Evolutionary conservation across 2,797 vertebrate species (phyloP).

Genomic region (Amblyopsis hoosieri): DNA sequence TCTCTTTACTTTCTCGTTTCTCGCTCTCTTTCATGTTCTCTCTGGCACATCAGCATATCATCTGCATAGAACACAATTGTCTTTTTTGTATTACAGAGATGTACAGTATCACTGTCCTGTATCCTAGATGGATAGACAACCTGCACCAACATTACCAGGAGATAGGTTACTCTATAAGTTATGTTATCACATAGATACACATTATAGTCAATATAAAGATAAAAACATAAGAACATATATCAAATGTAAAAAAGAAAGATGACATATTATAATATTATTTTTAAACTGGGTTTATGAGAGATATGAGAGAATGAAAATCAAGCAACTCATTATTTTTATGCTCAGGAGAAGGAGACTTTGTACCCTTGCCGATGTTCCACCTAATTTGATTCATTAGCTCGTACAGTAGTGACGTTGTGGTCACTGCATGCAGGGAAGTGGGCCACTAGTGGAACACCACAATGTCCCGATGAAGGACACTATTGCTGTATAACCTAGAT

Average conservation of each 20-base stretch:
- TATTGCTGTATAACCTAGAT: slow-evolving; percentile 24
- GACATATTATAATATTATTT: too few species aligned
- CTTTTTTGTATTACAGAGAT: slow-evolving; percentile 38
- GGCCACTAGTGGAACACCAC: slow-evolving; percentile 55
- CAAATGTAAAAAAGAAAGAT: too few species aligned
- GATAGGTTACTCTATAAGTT: slow-evolving; percentile 29
- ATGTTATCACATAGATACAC: slow-evolving; percentile 55
- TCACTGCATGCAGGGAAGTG: slow-evolving; percentile 63
- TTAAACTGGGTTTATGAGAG: slow-evolving; percentile 39
- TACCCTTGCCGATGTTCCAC: slow-evolving; percentile 71
- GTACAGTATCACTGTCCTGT: slow-evolving; percentile 21
- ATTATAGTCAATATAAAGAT: slow-evolving; percentile 35
- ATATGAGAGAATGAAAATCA: slow-evolving; percentile 49
- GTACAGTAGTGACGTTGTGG: slow-evolving; percentile 50
- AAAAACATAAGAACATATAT: slow-evolving; percentile 32
- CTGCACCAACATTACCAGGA: neutral
- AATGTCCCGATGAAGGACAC: slow-evolving; percentile 50
- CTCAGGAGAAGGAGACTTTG: slow-evolving; percentile 59
- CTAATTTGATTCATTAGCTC: slow-evolving; percentile 78
- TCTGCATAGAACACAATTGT: slow-evolving; percentile 46
- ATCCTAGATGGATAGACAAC: slow-evolving; percentile 4
- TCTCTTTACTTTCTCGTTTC: slow-evolving; percentile 13
- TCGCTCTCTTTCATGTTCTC: slow-evolving; percentile 35
- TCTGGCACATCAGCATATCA: slow-evolving; percentile 51
- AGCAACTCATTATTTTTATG: slow-evolving; percentile 51